Evolutionary conservation across 2,888 invertebrate species (phyloP).

Genomic region (Stenchaetothrips biformis): DNA sequence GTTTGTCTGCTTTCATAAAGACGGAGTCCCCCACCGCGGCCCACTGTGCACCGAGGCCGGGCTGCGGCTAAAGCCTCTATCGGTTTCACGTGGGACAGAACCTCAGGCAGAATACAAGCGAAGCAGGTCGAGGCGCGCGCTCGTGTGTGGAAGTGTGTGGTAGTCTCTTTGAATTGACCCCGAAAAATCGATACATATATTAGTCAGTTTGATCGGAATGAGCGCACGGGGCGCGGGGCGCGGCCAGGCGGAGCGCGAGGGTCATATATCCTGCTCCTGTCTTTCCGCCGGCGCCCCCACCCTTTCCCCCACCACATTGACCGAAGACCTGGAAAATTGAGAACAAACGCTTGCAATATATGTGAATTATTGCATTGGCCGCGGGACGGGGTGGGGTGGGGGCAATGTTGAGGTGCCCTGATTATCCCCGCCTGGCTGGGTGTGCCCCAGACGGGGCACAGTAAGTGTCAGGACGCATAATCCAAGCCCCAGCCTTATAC

Average conservation of each 20-base stretch:
- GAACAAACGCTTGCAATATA: slow-evolving; percentile 21
- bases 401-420: neutral
- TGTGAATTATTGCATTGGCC: slow-evolving; percentile 7
- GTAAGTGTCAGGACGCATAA: too few species aligned
- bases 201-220: slow-evolving; percentile 17
- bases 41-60: too few species aligned
- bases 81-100: too few species aligned
- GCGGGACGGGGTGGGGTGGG: neutral
- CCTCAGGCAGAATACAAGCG: too few species aligned
- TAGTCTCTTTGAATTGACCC: slow-evolving; percentile 3
- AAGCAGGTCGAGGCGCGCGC: too few species aligned
- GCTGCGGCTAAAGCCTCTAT: too few species aligned
- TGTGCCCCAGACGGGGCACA: too few species aligned
- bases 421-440: slow-evolving; percentile 3
- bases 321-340: slow-evolving; percentile 24
- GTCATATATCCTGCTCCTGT: neutral
- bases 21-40: too few species aligned
- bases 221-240: neutral
- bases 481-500: too few species aligned
- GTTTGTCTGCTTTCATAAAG: too few species aligned
- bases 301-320: neutral
- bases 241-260: neutral
- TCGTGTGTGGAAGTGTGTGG: neutral
- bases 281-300: neutral
- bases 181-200: slow-evolving; percentile 25